These are phyloP conservation scores for Oasisia sp. DNA, from an alignment of 2,888 invertebrate species.

Conservation along the genomic window DNA sequence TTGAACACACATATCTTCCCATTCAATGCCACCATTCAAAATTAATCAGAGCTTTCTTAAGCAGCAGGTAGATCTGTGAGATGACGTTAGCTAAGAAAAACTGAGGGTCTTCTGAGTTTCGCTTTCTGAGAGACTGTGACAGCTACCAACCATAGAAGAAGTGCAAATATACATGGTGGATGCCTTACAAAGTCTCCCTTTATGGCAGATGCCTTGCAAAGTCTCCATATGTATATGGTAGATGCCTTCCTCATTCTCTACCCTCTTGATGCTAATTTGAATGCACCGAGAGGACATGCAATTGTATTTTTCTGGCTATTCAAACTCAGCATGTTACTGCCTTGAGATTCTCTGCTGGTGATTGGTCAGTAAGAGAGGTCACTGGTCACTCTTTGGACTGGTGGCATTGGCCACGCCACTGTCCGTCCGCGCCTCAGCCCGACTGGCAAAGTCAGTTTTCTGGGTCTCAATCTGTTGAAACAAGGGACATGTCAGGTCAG, in stretches of 20 bases:
- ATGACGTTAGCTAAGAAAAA: background rate
- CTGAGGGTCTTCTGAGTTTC: background rate
- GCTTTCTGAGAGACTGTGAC: background rate
- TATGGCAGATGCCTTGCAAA: background rate
- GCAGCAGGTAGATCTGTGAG: background rate
- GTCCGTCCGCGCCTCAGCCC: slow-evolving; percentile 51
- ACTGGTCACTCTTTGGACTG: background rate
- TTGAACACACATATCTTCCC: background rate
- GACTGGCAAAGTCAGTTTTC: slow-evolving; percentile 51
- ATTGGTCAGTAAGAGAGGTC: background rate
- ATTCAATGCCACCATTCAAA: background rate
- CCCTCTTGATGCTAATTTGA: background rate
- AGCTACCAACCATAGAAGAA: background rate
- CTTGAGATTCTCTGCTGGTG: background rate
- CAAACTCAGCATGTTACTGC: background rate
- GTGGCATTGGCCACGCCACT: slow-evolving; percentile 36
- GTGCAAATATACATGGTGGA: background rate
- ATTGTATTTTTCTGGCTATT: background rate
- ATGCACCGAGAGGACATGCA: background rate
- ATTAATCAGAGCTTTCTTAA: background rate
- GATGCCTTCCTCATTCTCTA: background rate
- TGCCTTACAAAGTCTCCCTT: background rate
- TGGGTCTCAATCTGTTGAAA: slow-evolving; percentile 56
- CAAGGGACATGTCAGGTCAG: slow-evolving; percentile 6
- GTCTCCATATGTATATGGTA: background rate